Conservation (phyloP, 1,140 invertebrate genomes). For the Cardiocondyla obscurior region DNA sequence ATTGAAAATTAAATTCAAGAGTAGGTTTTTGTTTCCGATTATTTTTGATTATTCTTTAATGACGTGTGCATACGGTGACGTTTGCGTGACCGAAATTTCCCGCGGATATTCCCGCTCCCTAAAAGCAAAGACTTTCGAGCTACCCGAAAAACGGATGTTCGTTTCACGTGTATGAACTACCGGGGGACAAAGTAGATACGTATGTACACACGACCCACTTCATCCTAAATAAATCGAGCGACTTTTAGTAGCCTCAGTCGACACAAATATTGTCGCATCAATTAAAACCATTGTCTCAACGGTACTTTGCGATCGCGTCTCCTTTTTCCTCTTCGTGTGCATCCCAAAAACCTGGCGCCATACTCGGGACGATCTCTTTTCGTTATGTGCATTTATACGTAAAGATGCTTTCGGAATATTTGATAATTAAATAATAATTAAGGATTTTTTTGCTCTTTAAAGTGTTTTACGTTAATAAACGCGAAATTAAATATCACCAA, state of each 20-base stretch:
- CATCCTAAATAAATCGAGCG: constrained; percentile 78
- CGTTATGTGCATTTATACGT: neutral
- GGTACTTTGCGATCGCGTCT: constrained; percentile 9
- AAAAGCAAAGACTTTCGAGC: constrained; percentile 19
- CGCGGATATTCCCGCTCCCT: neutral
- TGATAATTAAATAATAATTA: neutral
- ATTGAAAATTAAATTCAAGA: too few species aligned
- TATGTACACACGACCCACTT: constrained; percentile 54
- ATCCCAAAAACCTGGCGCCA: constrained; percentile 46
- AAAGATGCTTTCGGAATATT: neutral
- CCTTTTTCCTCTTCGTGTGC: neutral
- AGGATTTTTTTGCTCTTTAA: neutral
- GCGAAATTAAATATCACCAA: neutral
- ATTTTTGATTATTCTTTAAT: neutral
- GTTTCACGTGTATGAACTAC: constrained; percentile 49
- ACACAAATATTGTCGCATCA: constrained; percentile 81
- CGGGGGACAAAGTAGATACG: constrained; percentile 63
- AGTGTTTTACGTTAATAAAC: neutral
- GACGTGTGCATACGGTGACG: neutral
- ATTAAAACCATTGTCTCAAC: constrained; percentile 72
- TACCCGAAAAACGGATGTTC: constrained; percentile 61
- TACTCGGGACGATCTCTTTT: neutral
- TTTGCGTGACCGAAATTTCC: constrained; percentile 2
- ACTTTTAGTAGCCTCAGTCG: constrained; percentile 71
- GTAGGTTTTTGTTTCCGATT: too few species aligned